Conservation (phyloP, 1,140 invertebrate genomes). For the Euura saliciscinereae region DNA sequence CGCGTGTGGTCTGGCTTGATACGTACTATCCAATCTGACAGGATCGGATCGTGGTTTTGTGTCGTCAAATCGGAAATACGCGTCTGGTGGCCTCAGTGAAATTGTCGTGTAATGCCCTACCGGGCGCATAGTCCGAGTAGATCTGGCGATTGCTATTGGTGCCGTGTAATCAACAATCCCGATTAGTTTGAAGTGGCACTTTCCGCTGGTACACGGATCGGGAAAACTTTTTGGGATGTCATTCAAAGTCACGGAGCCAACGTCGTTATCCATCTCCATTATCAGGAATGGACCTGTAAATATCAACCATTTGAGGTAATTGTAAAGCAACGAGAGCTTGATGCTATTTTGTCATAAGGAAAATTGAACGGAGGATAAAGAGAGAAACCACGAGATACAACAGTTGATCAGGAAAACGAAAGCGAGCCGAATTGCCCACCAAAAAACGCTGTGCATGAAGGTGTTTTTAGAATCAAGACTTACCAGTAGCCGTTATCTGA, state of each 20-base stretch:
- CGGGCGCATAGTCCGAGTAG: background rate
- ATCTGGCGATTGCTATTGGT: background rate
- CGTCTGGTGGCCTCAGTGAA: background rate
- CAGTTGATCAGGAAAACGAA: too few relatives aligned
- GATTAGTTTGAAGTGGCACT: background rate
- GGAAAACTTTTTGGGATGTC: background rate
- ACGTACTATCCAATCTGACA: background rate
- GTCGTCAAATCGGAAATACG: background rate
- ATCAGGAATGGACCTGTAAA: background rate
- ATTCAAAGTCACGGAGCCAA: background rate
- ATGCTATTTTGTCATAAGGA: too few relatives aligned
- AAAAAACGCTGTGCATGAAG: too few relatives aligned
- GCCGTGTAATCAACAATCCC: background rate
- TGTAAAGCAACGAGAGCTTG: background rate
- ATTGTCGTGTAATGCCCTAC: background rate
- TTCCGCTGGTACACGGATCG: background rate
- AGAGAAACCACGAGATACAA: too few relatives aligned
- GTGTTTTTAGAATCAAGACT: background rate
- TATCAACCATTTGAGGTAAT: background rate
- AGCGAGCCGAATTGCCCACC: too few relatives aligned
- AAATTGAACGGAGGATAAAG: too few relatives aligned
- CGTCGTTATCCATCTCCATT: background rate
- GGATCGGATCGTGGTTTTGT: background rate
- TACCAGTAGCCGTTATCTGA: background rate
- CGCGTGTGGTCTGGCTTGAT: background rate